A percentile compares a stretch with the other conserved stretches of the same genome.
These are phyloP conservation scores for Melikaiella ostensackeni DNA, from an alignment of 2,888 invertebrate species.

Conservation along the genomic window DNA sequence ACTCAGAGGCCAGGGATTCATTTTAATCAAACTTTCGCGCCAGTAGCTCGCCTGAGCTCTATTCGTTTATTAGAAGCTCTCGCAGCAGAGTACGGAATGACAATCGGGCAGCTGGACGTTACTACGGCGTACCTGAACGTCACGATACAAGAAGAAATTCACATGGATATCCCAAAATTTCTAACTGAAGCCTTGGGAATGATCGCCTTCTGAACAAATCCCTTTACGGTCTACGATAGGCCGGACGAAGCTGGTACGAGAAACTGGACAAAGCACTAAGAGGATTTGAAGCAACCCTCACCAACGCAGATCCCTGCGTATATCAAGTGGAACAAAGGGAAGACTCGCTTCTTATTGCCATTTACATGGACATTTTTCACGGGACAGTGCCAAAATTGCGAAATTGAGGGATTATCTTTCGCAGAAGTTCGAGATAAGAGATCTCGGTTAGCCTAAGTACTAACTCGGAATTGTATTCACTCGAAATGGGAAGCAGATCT, in stretches of 20 bases:
- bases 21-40: no score
- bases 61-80: no score
- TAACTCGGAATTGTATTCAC: neutral
- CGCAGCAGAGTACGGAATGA: neutral
- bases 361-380: no score
- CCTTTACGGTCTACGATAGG: neutral
- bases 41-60: no score
- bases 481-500: neutral
- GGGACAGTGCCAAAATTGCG: neutral
- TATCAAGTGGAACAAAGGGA: neutral
- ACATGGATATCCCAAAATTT: slow-evolving; percentile 2
- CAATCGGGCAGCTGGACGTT: slow-evolving; percentile 1
- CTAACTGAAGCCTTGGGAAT: neutral
- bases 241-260: neutral
- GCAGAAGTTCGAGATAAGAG: neutral
- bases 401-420: neutral
- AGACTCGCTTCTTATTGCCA: no score
- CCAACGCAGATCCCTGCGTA: no score
- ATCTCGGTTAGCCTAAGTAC: neutral
- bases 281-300: neutral
- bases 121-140: no score
- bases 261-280: neutral
- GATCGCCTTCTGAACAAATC: neutral
- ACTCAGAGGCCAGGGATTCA: no score
- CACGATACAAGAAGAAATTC: no score